These are phyloP conservation scores for Geophilus truncorum DNA, from an alignment of 2,888 invertebrate species.

Conservation along the genomic window DNA sequence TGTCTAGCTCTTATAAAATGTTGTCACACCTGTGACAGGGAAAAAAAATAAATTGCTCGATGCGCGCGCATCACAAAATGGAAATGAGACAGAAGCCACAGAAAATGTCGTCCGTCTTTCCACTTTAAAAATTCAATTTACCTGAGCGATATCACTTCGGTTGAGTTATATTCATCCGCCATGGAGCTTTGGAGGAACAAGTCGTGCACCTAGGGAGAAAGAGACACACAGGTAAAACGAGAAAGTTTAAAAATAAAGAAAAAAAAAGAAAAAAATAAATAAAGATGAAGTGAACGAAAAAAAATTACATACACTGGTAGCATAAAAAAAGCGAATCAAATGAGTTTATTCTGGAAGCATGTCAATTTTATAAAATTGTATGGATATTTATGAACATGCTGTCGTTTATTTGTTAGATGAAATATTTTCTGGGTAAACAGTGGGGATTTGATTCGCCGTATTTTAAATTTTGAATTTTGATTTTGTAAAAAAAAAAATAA, in stretches of 20 bases:
- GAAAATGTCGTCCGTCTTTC: conserved; percentile 16
- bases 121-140: conserved; percentile 18
- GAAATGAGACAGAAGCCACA: neutral
- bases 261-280: neutral
- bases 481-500: no score
- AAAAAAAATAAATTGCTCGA: conserved; percentile 3
- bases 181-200: conserved; percentile 28
- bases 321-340: neutral
- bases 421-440: neutral
- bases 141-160: conserved; percentile 25
- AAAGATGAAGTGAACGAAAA: no score
- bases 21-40: conserved; percentile 14
- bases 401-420: neutral
- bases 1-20: neutral
- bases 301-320: no score
- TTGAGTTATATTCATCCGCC: conserved; percentile 31
- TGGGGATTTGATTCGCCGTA: neutral
- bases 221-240: conserved; percentile 10
- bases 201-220: conserved; percentile 16
- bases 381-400: neutral
- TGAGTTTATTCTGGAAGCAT: neutral
- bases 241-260: neutral
- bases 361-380: neutral
- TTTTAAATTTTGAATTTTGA: neutral
- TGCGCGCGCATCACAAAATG: conserved; percentile 22